Base-by-base conservation (phyloP, 2,888 invertebrate species). In the Dorcus parallelipipedus region DNA sequence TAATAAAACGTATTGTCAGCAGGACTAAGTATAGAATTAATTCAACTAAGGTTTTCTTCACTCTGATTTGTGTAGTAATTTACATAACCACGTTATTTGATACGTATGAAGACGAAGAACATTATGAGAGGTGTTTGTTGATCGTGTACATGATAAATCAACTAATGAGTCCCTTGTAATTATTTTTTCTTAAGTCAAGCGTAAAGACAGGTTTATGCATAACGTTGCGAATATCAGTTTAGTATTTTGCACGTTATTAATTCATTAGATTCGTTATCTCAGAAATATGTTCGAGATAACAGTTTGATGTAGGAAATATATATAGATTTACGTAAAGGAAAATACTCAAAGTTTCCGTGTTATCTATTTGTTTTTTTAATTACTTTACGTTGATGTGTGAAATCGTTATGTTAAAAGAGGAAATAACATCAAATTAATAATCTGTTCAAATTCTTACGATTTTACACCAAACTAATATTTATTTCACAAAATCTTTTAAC, bases 11-110 rank as follows among this genome's bases (percentile, higher is more conserved):
- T 45, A 45, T 45, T 45, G 45, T 45, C 45, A 45, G 20, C 9
- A 45, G 9, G 20, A 20, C 45, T 45, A 45, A 45, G 45, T 10
- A 45, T 23, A 45, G 14, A 45, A 45, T 45, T 45, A 45, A 45
- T 45, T 45, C 45, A 9, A 45, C 20, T 45, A 45, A 45, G 17
- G 45, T 47, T 54, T 54, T 54, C 43, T 17, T 38, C 47, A 54
- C 23, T 45, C 45, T 45, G 38, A 54, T 38, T 47, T 33, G 54
- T 54, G 54, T 54, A 54, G 47, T 45, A 47, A 54, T 54, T 54
- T 47, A 54, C 54, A 54, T 47, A 54, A 45, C 54, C 14, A 45
- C 17, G 54, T 54, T 54, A 54, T 54, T 54, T 54, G 45, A 54
- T 54, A 54, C 47, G 48, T 54, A 54, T 38, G 39, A 38, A 43